phyloP scores from a whole-genome alignment of 2,888 invertebrate genomes.

The Troglohyphantes excavatus region DNA sequence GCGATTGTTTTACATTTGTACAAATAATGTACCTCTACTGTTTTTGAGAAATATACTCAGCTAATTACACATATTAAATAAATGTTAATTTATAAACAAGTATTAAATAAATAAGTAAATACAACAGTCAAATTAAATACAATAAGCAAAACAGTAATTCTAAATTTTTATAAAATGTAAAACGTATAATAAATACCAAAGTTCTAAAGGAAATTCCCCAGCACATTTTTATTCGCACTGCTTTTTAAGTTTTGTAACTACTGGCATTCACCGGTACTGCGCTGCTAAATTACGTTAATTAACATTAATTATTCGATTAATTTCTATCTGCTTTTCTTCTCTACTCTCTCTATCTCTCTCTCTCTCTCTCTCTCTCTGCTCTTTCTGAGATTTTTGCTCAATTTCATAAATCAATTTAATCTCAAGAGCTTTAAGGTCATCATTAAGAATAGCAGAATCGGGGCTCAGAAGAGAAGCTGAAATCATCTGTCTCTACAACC shows the following conservation, averaged over 20 bases:
- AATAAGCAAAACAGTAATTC: too few species aligned
- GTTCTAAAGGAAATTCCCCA: slow-evolving; percentile 39
- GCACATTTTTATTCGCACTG: slow-evolving; percentile 75
- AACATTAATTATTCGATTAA: slow-evolving; percentile 54
- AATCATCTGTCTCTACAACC: slow-evolving; percentile 1
- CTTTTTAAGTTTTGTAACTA: slow-evolving; percentile 67
- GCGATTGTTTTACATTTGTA: too few species aligned
- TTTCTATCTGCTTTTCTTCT: slow-evolving; percentile 74
- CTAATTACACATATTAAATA: too few species aligned
- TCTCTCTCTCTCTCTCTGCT: slow-evolving; percentile 65
- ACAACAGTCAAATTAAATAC: too few species aligned
- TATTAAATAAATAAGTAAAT: too few species aligned
- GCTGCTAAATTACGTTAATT: slow-evolving; percentile 58
- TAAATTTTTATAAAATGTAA: too few species aligned
- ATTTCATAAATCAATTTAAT: slow-evolving; percentile 64
- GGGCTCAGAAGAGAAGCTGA: slow-evolving; percentile 30
- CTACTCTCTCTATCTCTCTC: slow-evolving; percentile 63
- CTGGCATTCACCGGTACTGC: slow-evolving; percentile 71
- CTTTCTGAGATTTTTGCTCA: slow-evolving; percentile 68
- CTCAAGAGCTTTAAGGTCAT: slow-evolving; percentile 66
- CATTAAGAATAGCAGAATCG: slow-evolving; percentile 26
- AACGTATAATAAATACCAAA: too few species aligned
- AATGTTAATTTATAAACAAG: too few species aligned
- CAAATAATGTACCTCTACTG: too few species aligned
- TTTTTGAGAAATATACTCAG: too few species aligned